A percentile compares a stretch with the other conserved stretches of the same genome.
These are phyloP conservation scores for Oncorhynchus tshawytscha DNA, from an alignment of 2,113 vertebrate genomes.

Conservation along the genomic window DNA sequence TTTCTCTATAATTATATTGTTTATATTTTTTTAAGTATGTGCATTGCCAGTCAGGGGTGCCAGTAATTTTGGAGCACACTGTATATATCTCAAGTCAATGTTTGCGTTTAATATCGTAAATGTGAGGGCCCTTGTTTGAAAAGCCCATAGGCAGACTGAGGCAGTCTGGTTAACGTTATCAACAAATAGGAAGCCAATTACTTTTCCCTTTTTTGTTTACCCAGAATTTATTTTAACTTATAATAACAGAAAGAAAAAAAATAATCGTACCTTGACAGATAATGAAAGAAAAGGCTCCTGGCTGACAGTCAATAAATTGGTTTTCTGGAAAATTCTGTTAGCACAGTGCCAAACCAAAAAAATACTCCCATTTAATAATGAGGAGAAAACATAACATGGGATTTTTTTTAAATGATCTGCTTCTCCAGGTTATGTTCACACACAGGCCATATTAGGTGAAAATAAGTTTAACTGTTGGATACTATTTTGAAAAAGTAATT, in stretches of 20 bases:
- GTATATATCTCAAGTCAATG: slow-evolving; percentile 15
- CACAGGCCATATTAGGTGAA: background rate
- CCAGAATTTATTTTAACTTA: slow-evolving; percentile 35
- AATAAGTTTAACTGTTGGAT: no score
- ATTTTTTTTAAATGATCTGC: background rate
- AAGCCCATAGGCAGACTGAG: slow-evolving; percentile 4
- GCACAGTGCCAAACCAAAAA: slow-evolving; percentile 34
- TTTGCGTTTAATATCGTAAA: slow-evolving; percentile 25
- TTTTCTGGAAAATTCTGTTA: slow-evolving; percentile 62
- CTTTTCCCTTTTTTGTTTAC: slow-evolving; percentile 51
- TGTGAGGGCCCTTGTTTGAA: slow-evolving; percentile 15
- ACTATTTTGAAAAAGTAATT: no score
- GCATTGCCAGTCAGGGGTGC: no score
- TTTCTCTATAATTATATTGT: no score
- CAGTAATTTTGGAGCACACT: background rate
- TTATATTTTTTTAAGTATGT: no score
- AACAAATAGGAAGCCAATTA: slow-evolving; percentile 56
- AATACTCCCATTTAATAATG: slow-evolving; percentile 37
- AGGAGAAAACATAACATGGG: background rate
- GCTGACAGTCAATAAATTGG: slow-evolving; percentile 60
- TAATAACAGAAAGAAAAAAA: slow-evolving; percentile 46
- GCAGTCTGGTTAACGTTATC: slow-evolving; percentile 39
- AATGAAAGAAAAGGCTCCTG: slow-evolving; percentile 40
- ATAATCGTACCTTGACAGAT: slow-evolving; percentile 55
- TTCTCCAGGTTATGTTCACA: background rate